Evolutionary conservation across 1,140 invertebrate species (phyloP), one percentile per base, ranked within the genome.

Genomic region (Drosophila tristis): DNA sequence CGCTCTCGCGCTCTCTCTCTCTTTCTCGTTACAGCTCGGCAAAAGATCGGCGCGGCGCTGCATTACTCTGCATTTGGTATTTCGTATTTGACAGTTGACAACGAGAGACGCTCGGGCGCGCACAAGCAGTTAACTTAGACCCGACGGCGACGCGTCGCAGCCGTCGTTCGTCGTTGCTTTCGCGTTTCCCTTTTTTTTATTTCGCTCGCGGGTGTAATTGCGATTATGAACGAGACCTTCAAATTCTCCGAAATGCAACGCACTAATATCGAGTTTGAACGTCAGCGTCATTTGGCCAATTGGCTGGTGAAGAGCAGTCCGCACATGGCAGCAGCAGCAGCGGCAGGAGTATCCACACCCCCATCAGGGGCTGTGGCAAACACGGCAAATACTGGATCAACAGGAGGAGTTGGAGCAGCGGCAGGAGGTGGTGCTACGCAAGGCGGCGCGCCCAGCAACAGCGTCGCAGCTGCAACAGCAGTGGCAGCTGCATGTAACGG

Each of bases 221-320:
- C 39, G 74, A 78, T 77, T 64, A 91, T 91, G 89, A 90, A 81
- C 62, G 86, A 91, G 62, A 79, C 80, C 67, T 78, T 81, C 42
- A 82, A 90, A 74, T 55, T 90, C 57, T 54, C 76, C 58, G 85
- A 90, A 90, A 92, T 92, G 90, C 91, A 92, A 80, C 81, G 90
- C 57, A 90, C 78, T 53, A 92, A 87, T 62, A 91, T 92, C 65
- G 91, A 92, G 60, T 90, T 92, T 58, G 91, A 92, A 74, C 89
- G 91, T 74, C 91, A 91, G 80, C 79, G 90, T 80, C 91, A 91
- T 80, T 76, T 92, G 80, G 86, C 91, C 72, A 91, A 92, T 78
- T 92, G 91, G 91, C 79, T 92, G 47, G 82, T 91, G 48, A 90
- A 91, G 60, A 91, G 90, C 61, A 90, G 91, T 64, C 90, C 91